These are phyloP conservation scores for Meleagris gallopavo DNA, from an alignment of 2,113 vertebrate species.

Conservation along the genomic window DNA sequence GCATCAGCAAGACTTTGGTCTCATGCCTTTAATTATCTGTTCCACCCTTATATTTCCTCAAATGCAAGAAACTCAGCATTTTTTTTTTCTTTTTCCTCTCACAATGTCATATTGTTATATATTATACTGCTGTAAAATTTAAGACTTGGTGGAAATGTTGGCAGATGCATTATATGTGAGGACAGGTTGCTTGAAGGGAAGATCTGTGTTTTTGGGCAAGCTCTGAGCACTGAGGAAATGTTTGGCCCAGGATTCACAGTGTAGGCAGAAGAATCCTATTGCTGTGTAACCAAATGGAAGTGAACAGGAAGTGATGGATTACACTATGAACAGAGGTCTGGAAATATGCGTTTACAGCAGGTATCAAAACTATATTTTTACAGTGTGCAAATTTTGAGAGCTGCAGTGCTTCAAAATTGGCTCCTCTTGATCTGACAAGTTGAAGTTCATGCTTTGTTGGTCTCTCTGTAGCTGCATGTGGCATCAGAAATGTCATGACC, in stretches of 20 bases:
- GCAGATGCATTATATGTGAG: neutral
- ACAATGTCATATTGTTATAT: neutral
- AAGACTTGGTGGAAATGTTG: neutral
- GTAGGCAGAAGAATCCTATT: neutral
- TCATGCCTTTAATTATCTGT: constrained; percentile 37
- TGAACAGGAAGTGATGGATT: neutral
- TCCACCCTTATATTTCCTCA: constrained; percentile 22
- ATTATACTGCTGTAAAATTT: neutral
- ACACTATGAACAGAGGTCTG: neutral
- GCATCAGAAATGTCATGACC: constrained; percentile 34
- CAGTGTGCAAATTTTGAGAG: neutral
- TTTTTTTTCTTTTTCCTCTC: neutral
- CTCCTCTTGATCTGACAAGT: constrained; percentile 32
- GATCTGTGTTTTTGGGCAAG: neutral
- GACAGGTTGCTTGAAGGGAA: neutral
- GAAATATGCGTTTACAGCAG: neutral
- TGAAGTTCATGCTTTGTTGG: constrained; percentile 46
- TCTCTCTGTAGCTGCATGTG: constrained; percentile 13
- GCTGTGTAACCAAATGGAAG: neutral
- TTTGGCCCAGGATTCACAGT: neutral
- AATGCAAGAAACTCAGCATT: constrained; percentile 31
- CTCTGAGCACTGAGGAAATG: neutral
- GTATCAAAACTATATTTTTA: constrained; percentile 27
- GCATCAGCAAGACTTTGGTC: constrained; percentile 38
- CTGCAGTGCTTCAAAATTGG: constrained; percentile 34